phyloP scores from a whole-genome alignment of 2,113 vertebrate species.

The Phalacrocorax carbo region DNA sequence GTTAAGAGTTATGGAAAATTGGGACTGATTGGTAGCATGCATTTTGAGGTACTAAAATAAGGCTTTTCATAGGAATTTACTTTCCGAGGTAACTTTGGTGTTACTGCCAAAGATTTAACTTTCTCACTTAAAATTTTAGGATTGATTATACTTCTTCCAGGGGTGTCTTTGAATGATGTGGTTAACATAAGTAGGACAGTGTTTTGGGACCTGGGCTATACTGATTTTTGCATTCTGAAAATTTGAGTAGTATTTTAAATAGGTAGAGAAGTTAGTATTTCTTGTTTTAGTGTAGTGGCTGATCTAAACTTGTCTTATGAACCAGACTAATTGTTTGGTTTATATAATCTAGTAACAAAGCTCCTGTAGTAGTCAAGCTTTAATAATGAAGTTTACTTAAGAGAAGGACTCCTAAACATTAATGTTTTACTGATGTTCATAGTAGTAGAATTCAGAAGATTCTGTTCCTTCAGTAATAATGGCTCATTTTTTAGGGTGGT shows the following conservation, averaged over 20 bases:
- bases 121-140: background rate
- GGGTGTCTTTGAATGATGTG: background rate
- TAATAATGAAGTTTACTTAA: background rate
- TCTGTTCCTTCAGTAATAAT: background rate
- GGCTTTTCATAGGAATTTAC: background rate
- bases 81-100: background rate
- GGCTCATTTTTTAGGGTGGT: accelerated
- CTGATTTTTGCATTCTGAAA: background rate
- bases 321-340: background rate
- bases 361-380: background rate
- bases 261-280: background rate
- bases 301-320: background rate
- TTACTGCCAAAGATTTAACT: background rate
- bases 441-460: background rate
- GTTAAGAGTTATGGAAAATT: background rate
- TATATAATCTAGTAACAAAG: background rate
- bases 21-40: background rate
- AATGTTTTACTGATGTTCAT: background rate
- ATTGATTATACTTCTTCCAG: background rate
- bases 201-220: no score
- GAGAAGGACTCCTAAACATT: background rate
- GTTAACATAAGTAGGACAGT: background rate
- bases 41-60: background rate
- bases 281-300: background rate
- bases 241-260: background rate